phyloP scores from a whole-genome alignment of 2,888 invertebrate genomes.

The Philereme transversata region DNA sequence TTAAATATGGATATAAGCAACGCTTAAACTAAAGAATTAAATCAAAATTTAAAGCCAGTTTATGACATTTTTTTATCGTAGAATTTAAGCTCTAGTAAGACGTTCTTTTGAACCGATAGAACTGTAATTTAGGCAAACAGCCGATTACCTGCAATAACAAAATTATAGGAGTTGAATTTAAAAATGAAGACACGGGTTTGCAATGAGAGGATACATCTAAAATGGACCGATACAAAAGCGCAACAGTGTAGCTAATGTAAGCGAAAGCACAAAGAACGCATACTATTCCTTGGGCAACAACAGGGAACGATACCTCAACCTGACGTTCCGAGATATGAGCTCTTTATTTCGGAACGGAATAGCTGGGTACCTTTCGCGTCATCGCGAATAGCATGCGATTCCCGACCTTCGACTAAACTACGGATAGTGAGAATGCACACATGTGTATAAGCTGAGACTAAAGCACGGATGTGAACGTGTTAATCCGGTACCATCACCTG shows the following conservation, averaged over 20 bases:
- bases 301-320: slow-evolving; percentile 52
- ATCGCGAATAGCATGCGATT: slow-evolving; percentile 46
- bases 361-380: slow-evolving; percentile 51
- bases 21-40: background rate
- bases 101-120: slow-evolving; percentile 22
- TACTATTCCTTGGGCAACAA: slow-evolving; percentile 44
- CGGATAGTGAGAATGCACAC: slow-evolving; percentile 54
- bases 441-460: slow-evolving; percentile 61
- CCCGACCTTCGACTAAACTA: slow-evolving; percentile 48
- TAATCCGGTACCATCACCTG: slow-evolving; percentile 77
- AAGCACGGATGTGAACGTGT: slow-evolving; percentile 81
- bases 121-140: slow-evolving; percentile 35
- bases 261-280: slow-evolving; percentile 45
- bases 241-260: slow-evolving; percentile 46
- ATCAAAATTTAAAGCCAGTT: background rate
- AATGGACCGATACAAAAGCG: slow-evolving; percentile 36
- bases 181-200: slow-evolving; percentile 28
- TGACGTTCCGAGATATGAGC: slow-evolving; percentile 76
- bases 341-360: slow-evolving; percentile 72
- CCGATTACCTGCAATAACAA: slow-evolving; percentile 43
- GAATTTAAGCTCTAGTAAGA: background rate
- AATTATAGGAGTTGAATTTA: slow-evolving; percentile 35
- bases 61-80: background rate
- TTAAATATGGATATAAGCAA: background rate
- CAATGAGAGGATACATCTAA: slow-evolving; percentile 36